phyloP scores from a whole-genome alignment of 2,888 invertebrate species.

The Lochmaea crataegi region DNA sequence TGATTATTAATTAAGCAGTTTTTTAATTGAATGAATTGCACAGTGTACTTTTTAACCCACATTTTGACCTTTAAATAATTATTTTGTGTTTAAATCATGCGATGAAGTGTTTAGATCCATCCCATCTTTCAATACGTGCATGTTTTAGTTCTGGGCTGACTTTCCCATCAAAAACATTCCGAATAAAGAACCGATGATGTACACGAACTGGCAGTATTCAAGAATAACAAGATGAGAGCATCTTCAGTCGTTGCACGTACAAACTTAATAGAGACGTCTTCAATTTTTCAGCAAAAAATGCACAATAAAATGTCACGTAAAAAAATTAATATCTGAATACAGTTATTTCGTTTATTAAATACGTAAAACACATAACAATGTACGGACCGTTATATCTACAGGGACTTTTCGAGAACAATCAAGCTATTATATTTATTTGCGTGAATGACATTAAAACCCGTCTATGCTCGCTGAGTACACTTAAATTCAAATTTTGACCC shows the following conservation, averaged over 20 bases:
- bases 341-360: slow-evolving; percentile 33
- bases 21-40: too few species aligned
- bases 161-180: background rate
- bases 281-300: slow-evolving; percentile 33
- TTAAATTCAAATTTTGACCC: too few species aligned
- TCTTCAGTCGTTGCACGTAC: slow-evolving; percentile 8
- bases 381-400: background rate
- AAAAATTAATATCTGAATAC: slow-evolving; percentile 37
- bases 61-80: background rate
- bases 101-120: background rate
- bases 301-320: slow-evolving; percentile 35
- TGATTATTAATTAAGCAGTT: too few species aligned
- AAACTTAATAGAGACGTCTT: slow-evolving; percentile 30
- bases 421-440: too few species aligned
- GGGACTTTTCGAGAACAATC: background rate
- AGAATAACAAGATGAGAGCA: slow-evolving; percentile 9
- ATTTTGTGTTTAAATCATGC: background rate
- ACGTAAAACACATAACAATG: slow-evolving; percentile 17
- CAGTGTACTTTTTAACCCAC: too few species aligned
- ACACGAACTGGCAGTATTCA: slow-evolving; percentile 9
- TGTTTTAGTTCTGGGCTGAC: background rate
- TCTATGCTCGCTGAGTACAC: too few species aligned
- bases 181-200: background rate
- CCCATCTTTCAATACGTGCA: background rate
- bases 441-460: too few species aligned